Percentiles rank a stretch among this genome's conserved stretches.
These are phyloP conservation scores for Synodontis membranacea DNA, from an alignment of 2,113 vertebrate genomes.

Conservation along the genomic window DNA sequence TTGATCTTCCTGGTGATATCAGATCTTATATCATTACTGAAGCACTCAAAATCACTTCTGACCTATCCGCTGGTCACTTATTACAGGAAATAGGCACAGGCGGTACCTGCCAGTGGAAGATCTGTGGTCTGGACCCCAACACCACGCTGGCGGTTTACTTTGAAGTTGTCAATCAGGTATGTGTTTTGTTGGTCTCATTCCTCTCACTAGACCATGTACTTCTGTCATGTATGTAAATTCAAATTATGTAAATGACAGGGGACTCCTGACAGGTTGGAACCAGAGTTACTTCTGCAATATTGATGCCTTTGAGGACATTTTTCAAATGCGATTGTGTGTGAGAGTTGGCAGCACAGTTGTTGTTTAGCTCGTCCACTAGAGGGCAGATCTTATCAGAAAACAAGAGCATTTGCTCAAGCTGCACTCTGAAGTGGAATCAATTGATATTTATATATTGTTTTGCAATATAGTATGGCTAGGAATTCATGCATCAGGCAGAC, in stretches of 20 bases:
- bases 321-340: neutral
- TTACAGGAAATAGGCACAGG: constrained; percentile 93
- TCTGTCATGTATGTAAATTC: neutral
- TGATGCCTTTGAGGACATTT: neutral
- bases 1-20: neutral
- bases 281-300: neutral
- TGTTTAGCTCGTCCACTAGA: constrained; percentile 30
- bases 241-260: neutral
- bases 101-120: constrained; percentile 96
- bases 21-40: neutral
- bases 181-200: neutral
- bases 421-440: neutral
- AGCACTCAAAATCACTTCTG: neutral
- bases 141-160: constrained; percentile 94
- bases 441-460: neutral
- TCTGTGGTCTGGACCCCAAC: constrained; percentile 89
- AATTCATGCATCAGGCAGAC: neutral
- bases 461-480: neutral
- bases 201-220: neutral
- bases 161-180: constrained; percentile 97
- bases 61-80: neutral
- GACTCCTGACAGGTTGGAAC: neutral
- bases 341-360: neutral
- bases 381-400: constrained; percentile 34
- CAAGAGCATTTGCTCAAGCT: neutral